Conservation (phyloP, 2,113 vertebrate genomes). For the Gracilinanus agilis region DNA sequence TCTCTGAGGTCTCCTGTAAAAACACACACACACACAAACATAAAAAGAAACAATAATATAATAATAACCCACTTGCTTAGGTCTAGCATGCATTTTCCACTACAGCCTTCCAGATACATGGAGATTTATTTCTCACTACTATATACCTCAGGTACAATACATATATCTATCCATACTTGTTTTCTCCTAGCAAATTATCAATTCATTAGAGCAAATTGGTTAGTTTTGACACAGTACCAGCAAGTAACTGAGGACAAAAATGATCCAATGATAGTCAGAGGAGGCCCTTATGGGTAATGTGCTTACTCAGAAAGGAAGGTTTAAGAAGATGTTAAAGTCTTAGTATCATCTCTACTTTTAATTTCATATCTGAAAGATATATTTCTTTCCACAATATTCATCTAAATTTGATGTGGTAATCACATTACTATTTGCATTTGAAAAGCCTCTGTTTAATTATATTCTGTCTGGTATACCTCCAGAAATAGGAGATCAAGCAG, state of each 20-base stretch:
- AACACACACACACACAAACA: background rate
- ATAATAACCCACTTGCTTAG: background rate
- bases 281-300: slow-evolving; percentile 9
- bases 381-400: slow-evolving; percentile 52
- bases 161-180: background rate
- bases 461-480: slow-evolving; percentile 40
- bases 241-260: background rate
- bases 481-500: slow-evolving; percentile 39
- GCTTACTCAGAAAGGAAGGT: slow-evolving; percentile 30
- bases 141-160: background rate
- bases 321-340: slow-evolving; percentile 20
- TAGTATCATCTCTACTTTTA: slow-evolving; percentile 37
- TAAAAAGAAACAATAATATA: background rate
- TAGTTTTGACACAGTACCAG: slow-evolving; percentile 9
- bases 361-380: slow-evolving; percentile 10
- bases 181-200: background rate
- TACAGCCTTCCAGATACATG: background rate
- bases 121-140: slow-evolving; percentile 13
- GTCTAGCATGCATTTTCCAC: background rate
- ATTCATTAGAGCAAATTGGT: background rate
- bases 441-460: slow-evolving; percentile 61
- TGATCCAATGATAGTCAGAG: background rate
- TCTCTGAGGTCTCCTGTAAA: background rate
- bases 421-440: slow-evolving; percentile 56
- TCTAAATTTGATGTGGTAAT: slow-evolving; percentile 47